Percentiles rank a stretch among this genome's conserved stretches.
phyloP scores from a whole-genome alignment of 1,140 invertebrate genomes.

The Pristionchus pacificus region DNA sequence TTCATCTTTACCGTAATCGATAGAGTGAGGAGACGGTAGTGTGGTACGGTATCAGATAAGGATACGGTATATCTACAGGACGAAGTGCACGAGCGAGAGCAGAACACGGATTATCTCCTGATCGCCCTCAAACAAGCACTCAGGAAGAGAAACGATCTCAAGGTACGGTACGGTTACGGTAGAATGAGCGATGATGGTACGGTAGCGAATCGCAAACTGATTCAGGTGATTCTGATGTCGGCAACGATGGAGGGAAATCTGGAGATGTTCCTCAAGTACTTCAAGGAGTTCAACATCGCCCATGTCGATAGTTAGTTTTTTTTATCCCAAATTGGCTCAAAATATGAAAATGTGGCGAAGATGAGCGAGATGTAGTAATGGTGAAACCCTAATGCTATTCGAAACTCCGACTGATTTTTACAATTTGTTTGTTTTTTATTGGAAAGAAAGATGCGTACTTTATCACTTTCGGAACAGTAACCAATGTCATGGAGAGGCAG shows the following conservation, averaged over 20 bases:
- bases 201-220: constrained; percentile 16
- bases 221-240: constrained; percentile 88
- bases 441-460: no score
- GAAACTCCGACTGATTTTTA: background rate
- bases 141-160: constrained; percentile 65
- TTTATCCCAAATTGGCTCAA: constrained; percentile 42
- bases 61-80: no score
- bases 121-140: constrained; percentile 77
- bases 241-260: constrained; percentile 76
- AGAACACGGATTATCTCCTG: constrained; percentile 84
- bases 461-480: no score
- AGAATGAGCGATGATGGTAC: background rate
- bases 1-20: no score
- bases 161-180: constrained; percentile 47
- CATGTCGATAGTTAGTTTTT: constrained; percentile 61
- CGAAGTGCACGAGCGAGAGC: constrained; percentile 89
- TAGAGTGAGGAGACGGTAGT: no score
- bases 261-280: constrained; percentile 78
- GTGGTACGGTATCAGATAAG: no score
- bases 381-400: background rate
- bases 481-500: no score
- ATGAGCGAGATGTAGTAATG: no score
- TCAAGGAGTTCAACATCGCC: constrained; percentile 73
- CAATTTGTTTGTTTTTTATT: constrained; percentile 6
- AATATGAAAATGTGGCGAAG: no score